Base-by-base conservation (phyloP, 2,113 vertebrate genomes). In the Carassius auratus region DNA sequence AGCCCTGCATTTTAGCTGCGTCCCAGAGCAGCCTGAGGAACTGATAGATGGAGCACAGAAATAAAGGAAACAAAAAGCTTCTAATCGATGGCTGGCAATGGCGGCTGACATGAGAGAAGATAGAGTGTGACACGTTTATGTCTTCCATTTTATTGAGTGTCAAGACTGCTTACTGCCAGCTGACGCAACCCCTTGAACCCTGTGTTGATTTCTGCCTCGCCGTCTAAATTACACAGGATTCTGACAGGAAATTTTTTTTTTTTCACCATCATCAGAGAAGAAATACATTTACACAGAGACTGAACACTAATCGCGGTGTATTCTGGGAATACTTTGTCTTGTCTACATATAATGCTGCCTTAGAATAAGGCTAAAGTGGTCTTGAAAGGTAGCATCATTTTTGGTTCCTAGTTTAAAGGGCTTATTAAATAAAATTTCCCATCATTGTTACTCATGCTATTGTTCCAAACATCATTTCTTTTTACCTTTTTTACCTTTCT, bases 81-180 rank as follows among this genome's bases (percentile, higher is more conserved):
- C 10, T 62, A 75, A 86, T 55, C 79, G 69, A 83, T 87, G 57
- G 45, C 59, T 74, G 74, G 38, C 52, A 55, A 81, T 30, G 26
- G 42, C 10, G 15, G 4, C 26, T 69, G 80, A 71, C 48, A 26
- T 14, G 23, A 45, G 57, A 36, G n/a, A 73, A 82, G 23, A 48
- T 61, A 1, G 26, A 82, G 76, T 74, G 59, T 71, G 84, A 78
- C 50, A 48, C 15, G 19, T 85, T 71, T 74, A 57, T 26, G 50
- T 74, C 64, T 26, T 23, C 48, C 13, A 21, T 76, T 83, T 83
- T 64, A 64, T 62, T 48, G 59, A 68, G 74, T 66, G 69, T 83
- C 55, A 64, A 57, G 21, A 4, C 61, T 73, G 66, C 66, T 71
- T 76, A 83, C 45, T 68, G 50, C 8, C 55, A 48, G 23, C 69